Evolutionary conservation across 1,140 invertebrate genomes (phyloP), one percentile per base, ranked within the genome.

Genomic region (Bradysia coprophila): DNA sequence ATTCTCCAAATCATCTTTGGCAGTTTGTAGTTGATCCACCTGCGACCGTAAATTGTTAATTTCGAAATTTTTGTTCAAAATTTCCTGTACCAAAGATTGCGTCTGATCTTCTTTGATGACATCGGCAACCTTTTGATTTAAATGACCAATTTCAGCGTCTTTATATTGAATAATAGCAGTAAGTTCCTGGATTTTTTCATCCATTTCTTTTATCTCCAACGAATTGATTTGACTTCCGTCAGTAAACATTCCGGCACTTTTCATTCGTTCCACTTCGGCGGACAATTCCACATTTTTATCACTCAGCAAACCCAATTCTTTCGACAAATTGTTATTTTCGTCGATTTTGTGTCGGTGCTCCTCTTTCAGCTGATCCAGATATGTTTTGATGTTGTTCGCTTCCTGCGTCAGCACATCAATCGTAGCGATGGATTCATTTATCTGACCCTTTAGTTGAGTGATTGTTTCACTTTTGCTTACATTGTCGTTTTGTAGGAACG

Each of bases 51-150:
- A 43, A 45, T 51, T 21, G 9, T 54, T 50, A 16, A 61, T 48
- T 45, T 59, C 52, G 40, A 55, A 49, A 40, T 59, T 59, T 34
- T 63, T 62, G 38, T 59, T 60, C 3, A 62, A 42, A 33, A 63
- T 50, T 42, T 61, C 58, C 8, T 57, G 47, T 28, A 56, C 52
- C 23, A 62, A 46, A 31, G 55, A 51, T 24, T 62, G 53, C 23
- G 58, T 61, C 46, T 64, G 55, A 37, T 56, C 54, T 44, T 58
- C 53, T 8, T 52, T 50, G 52, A 56, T 58, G 31, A 70, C 52
- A 37, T 59, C 51, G 16, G 57, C 47, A 43, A 58, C 58, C 44
- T 65, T 53, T 45, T 65, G 53, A 46, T 68, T 57, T 11, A 71
- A 46, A 19, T 54, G 47, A 22, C 52, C 48, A 45, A 58, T 66